Percentiles rank a stretch among this genome's conserved stretches.
These are phyloP conservation scores for Alloplasta piceator DNA, from an alignment of 2,888 invertebrate genomes.

Conservation along the genomic window DNA sequence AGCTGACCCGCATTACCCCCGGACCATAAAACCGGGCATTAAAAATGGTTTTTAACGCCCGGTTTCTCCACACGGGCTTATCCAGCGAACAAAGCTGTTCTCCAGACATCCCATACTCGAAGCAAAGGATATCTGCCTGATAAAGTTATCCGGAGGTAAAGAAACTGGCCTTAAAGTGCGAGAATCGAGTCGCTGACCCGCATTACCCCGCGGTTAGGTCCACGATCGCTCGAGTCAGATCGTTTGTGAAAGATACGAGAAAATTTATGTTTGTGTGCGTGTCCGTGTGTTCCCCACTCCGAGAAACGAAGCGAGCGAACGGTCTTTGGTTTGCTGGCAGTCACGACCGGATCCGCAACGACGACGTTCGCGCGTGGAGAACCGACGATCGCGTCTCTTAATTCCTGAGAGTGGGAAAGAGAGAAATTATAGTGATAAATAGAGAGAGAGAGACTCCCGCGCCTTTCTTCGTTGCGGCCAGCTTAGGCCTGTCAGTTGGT, in stretches of 20 bases:
- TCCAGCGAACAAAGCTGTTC: background rate
- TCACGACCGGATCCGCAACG: slow-evolving; percentile 62
- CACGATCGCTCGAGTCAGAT: background rate
- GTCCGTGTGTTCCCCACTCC: slow-evolving; percentile 21
- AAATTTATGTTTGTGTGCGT: background rate
- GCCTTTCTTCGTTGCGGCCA: slow-evolving; percentile 79
- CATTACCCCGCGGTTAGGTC: background rate
- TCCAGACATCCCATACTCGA: background rate
- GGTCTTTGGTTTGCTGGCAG: slow-evolving; percentile 49
- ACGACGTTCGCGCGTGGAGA: slow-evolving; percentile 48
- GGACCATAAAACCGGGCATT: background rate
- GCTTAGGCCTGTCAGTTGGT: slow-evolving; percentile 78
- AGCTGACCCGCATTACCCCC: too few species aligned
- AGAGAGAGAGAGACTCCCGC: slow-evolving; percentile 74
- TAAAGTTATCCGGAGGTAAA: too few species aligned
- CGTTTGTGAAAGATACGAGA: slow-evolving; percentile 1
- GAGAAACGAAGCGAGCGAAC: slow-evolving; percentile 11
- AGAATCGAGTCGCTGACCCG: background rate
- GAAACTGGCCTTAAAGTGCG: too few species aligned
- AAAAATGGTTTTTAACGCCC: background rate
- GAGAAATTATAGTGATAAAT: background rate
- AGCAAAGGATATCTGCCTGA: background rate
- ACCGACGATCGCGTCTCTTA: slow-evolving; percentile 35
- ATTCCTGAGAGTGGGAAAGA: background rate
- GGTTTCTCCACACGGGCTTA: too few species aligned